phyloP scores from a whole-genome alignment of 2,797 vertebrate species.

The Notolepis coatsorum region DNA sequence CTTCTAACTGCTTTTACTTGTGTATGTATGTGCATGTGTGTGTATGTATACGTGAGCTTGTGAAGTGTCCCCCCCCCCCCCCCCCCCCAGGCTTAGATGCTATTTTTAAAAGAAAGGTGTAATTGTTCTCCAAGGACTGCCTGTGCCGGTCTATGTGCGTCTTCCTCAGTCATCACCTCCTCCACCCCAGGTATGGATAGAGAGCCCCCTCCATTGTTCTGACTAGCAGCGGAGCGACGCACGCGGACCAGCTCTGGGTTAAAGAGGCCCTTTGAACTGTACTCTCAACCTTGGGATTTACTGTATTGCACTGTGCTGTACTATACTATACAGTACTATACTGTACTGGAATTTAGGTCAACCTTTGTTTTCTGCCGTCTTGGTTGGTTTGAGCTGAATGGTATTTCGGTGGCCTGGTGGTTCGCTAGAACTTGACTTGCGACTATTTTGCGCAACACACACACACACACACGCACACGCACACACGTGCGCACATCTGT shows the following conservation, averaged over 20 bases:
- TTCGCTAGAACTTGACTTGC: background rate
- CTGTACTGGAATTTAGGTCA: conserved; percentile 29
- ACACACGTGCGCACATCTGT: background rate
- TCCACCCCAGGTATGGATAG: conserved; percentile 44
- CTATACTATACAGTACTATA: conserved; percentile 30
- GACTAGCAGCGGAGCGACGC: conserved; percentile 25
- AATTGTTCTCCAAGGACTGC: conserved; percentile 30
- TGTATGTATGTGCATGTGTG: background rate
- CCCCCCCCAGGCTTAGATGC: conserved; percentile 10
- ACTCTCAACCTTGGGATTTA: conserved; percentile 18
- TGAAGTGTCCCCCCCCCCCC: conserved; percentile 1
- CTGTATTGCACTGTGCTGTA: conserved; percentile 21
- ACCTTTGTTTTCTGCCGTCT: conserved; percentile 18
- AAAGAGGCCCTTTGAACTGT: conserved; percentile 18
- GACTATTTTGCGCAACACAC: conserved; percentile 3
- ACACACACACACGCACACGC: no score
- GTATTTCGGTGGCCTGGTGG: conserved; percentile 11
- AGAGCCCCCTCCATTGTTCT: conserved; percentile 47
- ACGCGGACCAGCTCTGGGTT: conserved; percentile 7
- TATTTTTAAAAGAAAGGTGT: conserved; percentile 26
- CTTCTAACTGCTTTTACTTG: background rate
- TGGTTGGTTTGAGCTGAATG: conserved; percentile 36
- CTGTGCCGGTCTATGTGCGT: conserved; percentile 18
- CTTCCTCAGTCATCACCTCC: conserved; percentile 45
- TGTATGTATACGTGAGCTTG: conserved; percentile 21